Evolutionary conservation across 1,140 invertebrate genomes (phyloP), one percentile per base, ranked within the genome.

Genomic region (Drosophila pseudoobscura): DNA sequence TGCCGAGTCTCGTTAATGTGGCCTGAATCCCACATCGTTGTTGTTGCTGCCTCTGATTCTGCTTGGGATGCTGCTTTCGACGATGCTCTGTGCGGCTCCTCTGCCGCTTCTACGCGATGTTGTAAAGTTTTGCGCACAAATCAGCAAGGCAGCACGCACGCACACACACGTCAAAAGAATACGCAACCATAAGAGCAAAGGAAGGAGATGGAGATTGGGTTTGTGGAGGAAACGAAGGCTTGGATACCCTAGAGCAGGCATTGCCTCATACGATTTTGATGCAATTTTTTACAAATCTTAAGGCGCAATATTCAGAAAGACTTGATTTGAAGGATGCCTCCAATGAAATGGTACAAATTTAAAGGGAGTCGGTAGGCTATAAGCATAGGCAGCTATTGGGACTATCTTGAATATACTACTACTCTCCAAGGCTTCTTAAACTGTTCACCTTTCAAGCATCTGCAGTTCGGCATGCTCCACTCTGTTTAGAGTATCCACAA

Each of bases 71-170:
- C 24, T 72, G 63, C 52, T 68, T 61, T 45, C 15, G 41, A 45
- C 44, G 31, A 35, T 35, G 31, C 31, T 35, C 31, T 4, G 35
- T 39, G 35, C 59, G 46, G 50, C 29, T 54, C 59, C 51, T 45
- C 59, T 29, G 20, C 31, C 61, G 72, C 69, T 65, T 61, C 64
- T 70, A 76, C 61, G 82, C 77, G 77, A 85, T 87, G 82, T 80
- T 85, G 83, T 85, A 87, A 85, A 85, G 74, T 85, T 87, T 85
- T 78, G 82, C 74, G 82, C 82, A 85, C 82, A 85, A 85, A 85
- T 85, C 82, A 85, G 83, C 74, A 87, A 77, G 11, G 35, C 35
- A 13, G 35, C 35, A 39, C 11, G 35, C 35, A 39, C 35, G 11
- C 35, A 39, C 35, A 39, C 35, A 39, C 78, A 57, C 75, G 59